phyloP scores from a whole-genome alignment of 2,113 vertebrate genomes.

The Gila orcuttii region DNA sequence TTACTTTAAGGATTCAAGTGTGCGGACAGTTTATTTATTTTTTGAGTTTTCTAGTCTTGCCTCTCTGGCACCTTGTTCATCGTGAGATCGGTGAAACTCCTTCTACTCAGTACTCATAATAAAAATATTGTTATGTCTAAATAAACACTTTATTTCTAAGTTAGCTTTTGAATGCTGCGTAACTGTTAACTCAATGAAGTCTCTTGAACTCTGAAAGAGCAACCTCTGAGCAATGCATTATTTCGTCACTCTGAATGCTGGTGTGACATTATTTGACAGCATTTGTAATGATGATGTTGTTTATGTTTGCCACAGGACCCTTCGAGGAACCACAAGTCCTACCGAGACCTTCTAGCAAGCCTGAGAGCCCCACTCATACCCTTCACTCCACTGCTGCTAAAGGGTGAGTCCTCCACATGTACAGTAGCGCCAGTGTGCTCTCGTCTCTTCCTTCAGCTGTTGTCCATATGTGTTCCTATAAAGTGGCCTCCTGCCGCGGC shows the following conservation, averaged over 20 bases:
- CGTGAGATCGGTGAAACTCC: no score
- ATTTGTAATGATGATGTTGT: conserved; percentile 23
- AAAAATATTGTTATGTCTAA: not conserved
- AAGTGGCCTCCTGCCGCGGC: conserved; percentile 27
- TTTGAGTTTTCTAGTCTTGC: no score
- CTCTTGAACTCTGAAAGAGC: not conserved
- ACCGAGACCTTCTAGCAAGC: conserved; percentile 90
- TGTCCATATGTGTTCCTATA: conserved; percentile 56
- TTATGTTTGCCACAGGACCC: conserved; percentile 80
- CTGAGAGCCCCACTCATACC: conserved; percentile 93
- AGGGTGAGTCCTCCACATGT: conserved; percentile 72
- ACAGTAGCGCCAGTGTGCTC: not conserved
- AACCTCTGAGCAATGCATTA: not conserved
- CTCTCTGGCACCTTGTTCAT: no score
- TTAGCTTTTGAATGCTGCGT: not conserved
- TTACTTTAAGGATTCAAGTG: no score
- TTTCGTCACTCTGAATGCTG: not conserved
- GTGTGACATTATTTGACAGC: not conserved
- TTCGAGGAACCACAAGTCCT: conserved; percentile 95
- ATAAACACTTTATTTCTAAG: not conserved
- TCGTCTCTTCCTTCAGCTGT: conserved; percentile 44
- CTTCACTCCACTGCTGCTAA: conserved; percentile 91
- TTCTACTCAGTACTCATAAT: no score
- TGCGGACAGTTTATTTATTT: no score
- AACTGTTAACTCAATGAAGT: not conserved